These are phyloP conservation scores for Drosophila algonquin DNA, from an alignment of 2,888 invertebrate species.

Conservation along the genomic window DNA sequence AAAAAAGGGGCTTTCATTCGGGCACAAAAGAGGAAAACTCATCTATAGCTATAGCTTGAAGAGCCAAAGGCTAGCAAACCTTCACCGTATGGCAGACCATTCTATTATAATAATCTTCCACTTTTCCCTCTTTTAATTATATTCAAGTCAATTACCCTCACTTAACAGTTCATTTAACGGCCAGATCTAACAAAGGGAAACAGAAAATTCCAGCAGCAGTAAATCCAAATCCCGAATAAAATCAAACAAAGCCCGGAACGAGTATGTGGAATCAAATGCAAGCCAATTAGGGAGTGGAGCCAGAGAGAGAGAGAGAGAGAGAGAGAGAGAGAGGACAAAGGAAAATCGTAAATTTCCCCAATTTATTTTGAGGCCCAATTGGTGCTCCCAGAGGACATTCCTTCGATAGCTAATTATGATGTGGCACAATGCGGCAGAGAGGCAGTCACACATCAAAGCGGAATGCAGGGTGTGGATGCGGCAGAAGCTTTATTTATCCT, in stretches of 20 bases:
- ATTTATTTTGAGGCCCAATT: constrained; percentile 37
- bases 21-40: constrained; percentile 1
- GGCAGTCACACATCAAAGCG: constrained; percentile 32
- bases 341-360: constrained; percentile 31
- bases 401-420: constrained; percentile 47
- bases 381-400: constrained; percentile 14
- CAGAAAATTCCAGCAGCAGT: constrained; percentile 11
- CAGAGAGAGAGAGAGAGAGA: neutral
- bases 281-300: constrained; percentile 22
- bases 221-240: constrained; percentile 27
- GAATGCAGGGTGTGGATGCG: neutral
- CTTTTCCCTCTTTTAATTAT: constrained; percentile 10
- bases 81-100: too few species aligned
- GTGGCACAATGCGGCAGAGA: constrained; percentile 20
- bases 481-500: constrained; percentile 38
- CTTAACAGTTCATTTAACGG: neutral
- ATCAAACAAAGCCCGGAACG: constrained; percentile 30
- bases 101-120: neutral
- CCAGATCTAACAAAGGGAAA: constrained; percentile 2
- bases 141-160: constrained; percentile 19
- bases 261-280: constrained; percentile 33
- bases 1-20: constrained; percentile 23
- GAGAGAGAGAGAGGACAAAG: neutral
- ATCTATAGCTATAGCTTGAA: constrained; percentile 1
- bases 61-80: neutral